phyloP scores from a whole-genome alignment of 2,797 vertebrate genomes.

The Caiman crocodilus region DNA sequence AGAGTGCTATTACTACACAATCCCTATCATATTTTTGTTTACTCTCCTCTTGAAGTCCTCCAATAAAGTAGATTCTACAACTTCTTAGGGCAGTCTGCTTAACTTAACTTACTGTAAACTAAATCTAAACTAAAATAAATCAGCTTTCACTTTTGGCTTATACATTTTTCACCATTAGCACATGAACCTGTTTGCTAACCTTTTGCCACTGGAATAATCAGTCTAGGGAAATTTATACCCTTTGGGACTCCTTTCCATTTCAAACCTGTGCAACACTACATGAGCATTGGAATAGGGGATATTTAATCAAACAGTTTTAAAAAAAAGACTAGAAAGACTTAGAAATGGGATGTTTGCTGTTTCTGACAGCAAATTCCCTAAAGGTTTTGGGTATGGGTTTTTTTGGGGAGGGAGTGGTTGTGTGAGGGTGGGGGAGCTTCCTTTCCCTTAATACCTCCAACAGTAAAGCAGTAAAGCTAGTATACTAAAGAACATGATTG shows the following conservation, averaged over 20 bases:
- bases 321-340: not conserved
- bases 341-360: not conserved
- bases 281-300: too few relatives aligned
- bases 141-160: too few relatives aligned
- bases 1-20: too few relatives aligned
- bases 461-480: not conserved
- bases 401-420: too few relatives aligned
- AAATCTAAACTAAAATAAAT: too few relatives aligned
- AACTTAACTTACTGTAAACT: too few relatives aligned
- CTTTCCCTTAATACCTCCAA: not conserved
- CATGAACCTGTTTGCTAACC: accelerated
- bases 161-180: not conserved
- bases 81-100: too few relatives aligned
- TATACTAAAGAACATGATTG: not conserved
- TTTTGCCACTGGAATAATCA: not conserved
- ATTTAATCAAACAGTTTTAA: too few relatives aligned
- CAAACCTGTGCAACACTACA: not conserved
- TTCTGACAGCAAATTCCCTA: not conserved
- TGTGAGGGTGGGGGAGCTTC: too few relatives aligned
- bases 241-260: not conserved
- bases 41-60: too few relatives aligned
- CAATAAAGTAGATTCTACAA: too few relatives aligned
- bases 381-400: not conserved
- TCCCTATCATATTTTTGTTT: too few relatives aligned
- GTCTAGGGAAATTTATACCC: not conserved